Conservation (phyloP, 2,888 invertebrate species). For the Podotricha telesiphe region DNA sequence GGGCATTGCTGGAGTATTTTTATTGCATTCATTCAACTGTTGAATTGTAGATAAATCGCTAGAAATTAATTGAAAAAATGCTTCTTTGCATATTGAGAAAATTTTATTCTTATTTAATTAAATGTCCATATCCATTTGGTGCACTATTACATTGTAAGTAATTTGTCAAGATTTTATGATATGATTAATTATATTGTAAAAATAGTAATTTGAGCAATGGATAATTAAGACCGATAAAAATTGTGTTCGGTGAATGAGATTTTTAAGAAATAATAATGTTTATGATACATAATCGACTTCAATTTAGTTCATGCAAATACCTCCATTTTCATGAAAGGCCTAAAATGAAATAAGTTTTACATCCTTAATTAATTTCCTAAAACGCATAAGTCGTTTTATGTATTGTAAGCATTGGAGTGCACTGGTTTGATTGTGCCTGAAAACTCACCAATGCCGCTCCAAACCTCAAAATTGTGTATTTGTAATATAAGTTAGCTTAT, state of each 20-base stretch:
- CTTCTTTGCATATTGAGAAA: conserved; percentile 35
- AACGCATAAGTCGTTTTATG: conserved; percentile 55
- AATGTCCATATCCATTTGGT: conserved; percentile 52
- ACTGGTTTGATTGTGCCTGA: conserved; percentile 82
- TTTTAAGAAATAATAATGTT: conserved; percentile 61
- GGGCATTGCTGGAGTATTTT: conserved; percentile 46
- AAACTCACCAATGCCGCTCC: conserved; percentile 81
- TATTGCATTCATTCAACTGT: conserved; percentile 25
- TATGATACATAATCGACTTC: conserved; percentile 66
- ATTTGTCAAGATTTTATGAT: conserved; percentile 45
- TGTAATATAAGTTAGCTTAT: conserved; percentile 66
- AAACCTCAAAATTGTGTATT: conserved; percentile 82
- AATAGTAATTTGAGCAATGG: conserved; percentile 56
- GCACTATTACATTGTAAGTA: conserved; percentile 48
- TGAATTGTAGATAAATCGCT: conserved; percentile 39
- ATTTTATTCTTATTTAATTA: conserved; percentile 34
- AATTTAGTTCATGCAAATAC: conserved; percentile 11
- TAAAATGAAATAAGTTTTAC: conserved; percentile 31
- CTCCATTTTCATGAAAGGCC: conserved; percentile 29
- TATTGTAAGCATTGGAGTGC: conserved; percentile 77
- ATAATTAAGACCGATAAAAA: conserved; percentile 64
- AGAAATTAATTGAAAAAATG: conserved; percentile 31
- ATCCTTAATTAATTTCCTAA: neutral
- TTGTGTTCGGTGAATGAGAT: conserved; percentile 66
- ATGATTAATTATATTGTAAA: conserved; percentile 46